Conservation (phyloP, 2,797 vertebrate species). For the Urophycis tenuis region DNA sequence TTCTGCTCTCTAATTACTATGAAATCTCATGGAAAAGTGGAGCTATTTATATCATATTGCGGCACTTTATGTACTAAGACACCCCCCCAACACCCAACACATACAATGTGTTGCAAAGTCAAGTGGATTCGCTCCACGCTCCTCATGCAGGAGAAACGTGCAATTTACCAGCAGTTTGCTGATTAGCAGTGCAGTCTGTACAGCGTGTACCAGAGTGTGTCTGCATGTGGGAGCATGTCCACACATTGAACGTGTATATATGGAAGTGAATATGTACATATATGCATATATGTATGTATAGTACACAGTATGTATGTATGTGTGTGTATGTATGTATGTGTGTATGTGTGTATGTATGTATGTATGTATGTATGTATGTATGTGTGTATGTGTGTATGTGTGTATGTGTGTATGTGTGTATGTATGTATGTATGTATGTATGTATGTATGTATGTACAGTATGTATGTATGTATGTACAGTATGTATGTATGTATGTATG, state of each 20-base stretch:
- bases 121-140: conserved; percentile 22
- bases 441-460: neutral
- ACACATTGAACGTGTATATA: no score
- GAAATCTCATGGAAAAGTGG: conserved; percentile 66
- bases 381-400: no score
- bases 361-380: neutral
- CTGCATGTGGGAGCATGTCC: conserved; percentile 13
- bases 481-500: neutral
- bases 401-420: no score
- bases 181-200: neutral
- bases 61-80: conserved; percentile 47
- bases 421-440: no score
- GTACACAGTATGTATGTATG: no score
- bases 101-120: conserved; percentile 41
- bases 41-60: conserved; percentile 67
- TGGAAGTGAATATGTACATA: no score
- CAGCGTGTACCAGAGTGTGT: neutral
- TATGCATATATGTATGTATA: neutral
- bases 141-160: conserved; percentile 24
- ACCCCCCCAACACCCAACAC: conserved; percentile 25
- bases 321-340: conserved; percentile 1
- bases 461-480: no score
- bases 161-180: neutral
- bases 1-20: conserved; percentile 66
- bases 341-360: conserved; percentile 28